Evolutionary conservation across 2,888 invertebrate species (phyloP), one percentile per base, ranked within the genome.

Genomic region (Watsonalla cultraria): DNA sequence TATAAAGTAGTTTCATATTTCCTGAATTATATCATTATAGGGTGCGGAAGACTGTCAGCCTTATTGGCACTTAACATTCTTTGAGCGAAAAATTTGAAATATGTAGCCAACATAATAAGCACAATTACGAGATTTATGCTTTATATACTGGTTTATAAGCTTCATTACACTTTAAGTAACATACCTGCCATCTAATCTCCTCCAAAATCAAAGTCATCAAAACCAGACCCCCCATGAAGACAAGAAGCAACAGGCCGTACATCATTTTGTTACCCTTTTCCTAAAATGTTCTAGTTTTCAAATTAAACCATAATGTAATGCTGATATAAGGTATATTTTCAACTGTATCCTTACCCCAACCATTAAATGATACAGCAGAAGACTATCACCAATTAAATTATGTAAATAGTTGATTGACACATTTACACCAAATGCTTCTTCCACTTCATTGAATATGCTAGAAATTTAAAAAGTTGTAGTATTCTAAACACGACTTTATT

Each of bases 351-450:
- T 67, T 59, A 80, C 78, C 52, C 73, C 71, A 53, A 64, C 61
- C 70, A 75, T 74, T 14, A 78, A 52, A 54, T 75, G 71, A 55
- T 76, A 80, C 5, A 80, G 56, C 2, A 78, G 54, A 9, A 80
- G 54, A 39, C 78, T 74, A 33, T 79, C 80, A 7, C 69, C 70
- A 14, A 78, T 9, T 13, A 79, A 64, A 54, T 80, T 80, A 42
- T 77, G 73, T 8, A 71, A 50, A 55, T 80, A 80, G 47, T 70
- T 72, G 5, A 65, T 60, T 5, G 73, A 58, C 0, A 78, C 68
- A 51, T 74, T 75, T 0, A 70, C 47, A 9, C 79, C 78, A 55
- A 76, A 80, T 0, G 72, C 72, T 5, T 62, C 51, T 62, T 78
- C 64, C 11, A 74, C 61, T n/a, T 74, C 63, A 51, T 61, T 61